Evolutionary conservation across 2,113 vertebrate genomes (phyloP), one percentile per base, ranked within the genome.

Genomic region (Cepphus grylle): DNA sequence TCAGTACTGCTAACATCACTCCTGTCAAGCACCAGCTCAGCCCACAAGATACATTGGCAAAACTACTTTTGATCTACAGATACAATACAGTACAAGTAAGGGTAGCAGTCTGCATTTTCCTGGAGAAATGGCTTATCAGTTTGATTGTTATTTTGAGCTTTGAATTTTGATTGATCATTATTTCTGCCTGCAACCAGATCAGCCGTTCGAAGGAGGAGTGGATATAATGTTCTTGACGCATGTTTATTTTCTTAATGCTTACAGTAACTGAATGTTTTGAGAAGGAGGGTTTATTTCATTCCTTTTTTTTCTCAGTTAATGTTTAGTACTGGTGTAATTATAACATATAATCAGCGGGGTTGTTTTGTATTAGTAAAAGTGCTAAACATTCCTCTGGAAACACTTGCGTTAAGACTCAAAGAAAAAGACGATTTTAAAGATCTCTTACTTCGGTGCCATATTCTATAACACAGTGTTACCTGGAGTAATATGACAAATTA

Each of bases 401-500:
- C 1, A 50, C 7, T 59, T 71, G 8, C 74, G 25, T 22, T n/a
- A 23, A 42, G 26, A 40, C 32, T 52, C 49, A 82, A 61, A 76
- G 76, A 93, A 47, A 45, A 2, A 74, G 67, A 52, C 50, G 13
- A 53, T 26, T 69, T 70, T 50, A 65, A 45, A 89, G 29, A 85
- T 52, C 18, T 80, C 69, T 90, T 65, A 65, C 42, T 95, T 96
- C 72, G 59, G 17, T 58, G 79, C 81, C 47, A 49, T 94, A 63
- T 91, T 93, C 45, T 92, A n/a, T 90, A 96, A 91, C 11, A 82
- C 15, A n/a, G 43, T 63, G 38, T 76, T 96, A 45, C 79, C 40
- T 87, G 55, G 55, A 85, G 91, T 85, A 83, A 93, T 80, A 45
- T 59, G n/a, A 34, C 61, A 92, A 45, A 94, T 97, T 61, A 88